Percentiles rank a stretch among this genome's conserved stretches.
Evolutionary conservation across 2,113 vertebrate species (phyloP).

Genomic region (Hyperopisus bebe): DNA sequence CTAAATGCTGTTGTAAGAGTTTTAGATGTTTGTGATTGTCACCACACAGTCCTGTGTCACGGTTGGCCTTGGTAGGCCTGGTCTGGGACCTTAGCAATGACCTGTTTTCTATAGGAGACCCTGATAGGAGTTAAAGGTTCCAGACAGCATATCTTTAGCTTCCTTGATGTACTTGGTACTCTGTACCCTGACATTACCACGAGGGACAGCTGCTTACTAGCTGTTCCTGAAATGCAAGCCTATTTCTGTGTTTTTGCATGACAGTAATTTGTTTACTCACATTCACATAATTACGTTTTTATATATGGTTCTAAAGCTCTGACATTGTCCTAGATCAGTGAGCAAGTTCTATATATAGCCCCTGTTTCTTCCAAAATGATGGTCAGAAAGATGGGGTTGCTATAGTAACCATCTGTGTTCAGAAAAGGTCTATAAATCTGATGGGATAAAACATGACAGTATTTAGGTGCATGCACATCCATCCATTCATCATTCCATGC

Average conservation of each 20-base stretch:
- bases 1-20: neutral
- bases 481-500: neutral
- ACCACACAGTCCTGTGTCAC: neutral
- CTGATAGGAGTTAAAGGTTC: neutral
- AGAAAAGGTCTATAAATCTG: conserved; percentile 21
- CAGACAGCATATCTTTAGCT: neutral
- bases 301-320: neutral
- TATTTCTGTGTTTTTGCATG: neutral
- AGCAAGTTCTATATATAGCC: conserved; percentile 26
- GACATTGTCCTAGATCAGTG: conserved; percentile 21
- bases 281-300: neutral
- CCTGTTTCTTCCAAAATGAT: conserved; percentile 29
- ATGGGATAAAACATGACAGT: neutral
- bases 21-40: neutral
- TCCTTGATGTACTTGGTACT: neutral
- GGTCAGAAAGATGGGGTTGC: conserved; percentile 48
- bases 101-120: neutral
- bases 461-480: neutral
- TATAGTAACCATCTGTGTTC: conserved; percentile 46
- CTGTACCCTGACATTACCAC: neutral
- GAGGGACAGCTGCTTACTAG: neutral
- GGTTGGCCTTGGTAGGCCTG: neutral
- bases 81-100: neutral
- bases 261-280: neutral
- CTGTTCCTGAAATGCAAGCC: neutral